Base-by-base conservation (phyloP, 2,888 invertebrate species). In the Oscheius sp. region DNA sequence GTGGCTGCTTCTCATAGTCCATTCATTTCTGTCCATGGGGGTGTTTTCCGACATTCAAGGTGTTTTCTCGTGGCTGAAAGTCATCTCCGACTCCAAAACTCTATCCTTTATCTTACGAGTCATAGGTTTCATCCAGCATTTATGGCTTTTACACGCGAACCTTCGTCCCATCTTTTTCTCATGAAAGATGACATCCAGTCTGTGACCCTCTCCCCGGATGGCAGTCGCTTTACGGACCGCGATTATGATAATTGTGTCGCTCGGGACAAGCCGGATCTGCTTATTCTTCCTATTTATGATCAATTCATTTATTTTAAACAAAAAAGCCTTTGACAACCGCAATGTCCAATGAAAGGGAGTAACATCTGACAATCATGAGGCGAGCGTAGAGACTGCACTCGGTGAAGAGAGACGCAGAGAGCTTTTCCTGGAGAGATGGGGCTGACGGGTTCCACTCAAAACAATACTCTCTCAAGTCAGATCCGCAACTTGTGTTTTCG, bases 341-440 rank as follows among this genome's bases (percentile, higher is more conserved):
- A 1, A 37, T 35, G 35, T 33, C 37, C 10, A 33, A 35, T 42
- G 21, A 5, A 63, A 32, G 66, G 55, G 68, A 55, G 37, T 42
- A 42, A 42, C 68, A 68, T 68, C 68, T 68, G 68, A 68, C 68
- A 53, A 55, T 53, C 68, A 68, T 55, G 55, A 9, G 65, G 7
- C 42, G 65, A 32, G 65, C 11, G 65, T 32, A 51, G 65, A 65
- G 65, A 50, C 29, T 21, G 33, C 32, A 35, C 32, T 48, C 29
- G 53, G 3, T 2, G 3, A 55, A n/a, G 32, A 53, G 53, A 68
- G 68, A 68, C 68, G 68, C 68, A 68, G 68, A 53, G 53, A 42
- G n/a, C 35, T 53, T 37, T 21, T 21, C 42, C 21, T 53, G 53
- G 55, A 68, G 53, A 21, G 9, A 32, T 9, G 29, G 21, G 21